These are phyloP conservation scores for Pollenia griseotomentosa DNA, from an alignment of 2,888 invertebrate genomes.

Conservation along the genomic window DNA sequence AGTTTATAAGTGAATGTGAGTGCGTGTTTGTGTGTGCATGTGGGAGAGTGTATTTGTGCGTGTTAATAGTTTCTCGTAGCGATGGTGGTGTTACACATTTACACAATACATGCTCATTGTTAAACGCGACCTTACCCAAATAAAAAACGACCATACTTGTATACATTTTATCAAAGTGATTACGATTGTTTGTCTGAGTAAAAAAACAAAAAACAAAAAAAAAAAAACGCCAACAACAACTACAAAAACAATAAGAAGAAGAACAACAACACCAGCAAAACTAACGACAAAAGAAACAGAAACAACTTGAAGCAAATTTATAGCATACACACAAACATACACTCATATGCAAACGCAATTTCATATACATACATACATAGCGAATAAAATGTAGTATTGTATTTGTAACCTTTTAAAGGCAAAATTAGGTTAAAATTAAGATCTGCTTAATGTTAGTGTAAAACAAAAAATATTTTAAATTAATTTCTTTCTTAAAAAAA, in stretches of 20 bases:
- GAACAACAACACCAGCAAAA: slow-evolving; percentile 23
- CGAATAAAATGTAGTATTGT: slow-evolving; percentile 17
- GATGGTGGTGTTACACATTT: slow-evolving; percentile 37
- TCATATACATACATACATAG: background rate
- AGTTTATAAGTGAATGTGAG: background rate
- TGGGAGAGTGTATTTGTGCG: background rate
- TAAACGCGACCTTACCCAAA: slow-evolving; percentile 74
- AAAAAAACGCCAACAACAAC: slow-evolving; percentile 7
- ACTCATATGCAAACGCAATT: background rate
- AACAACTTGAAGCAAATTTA: slow-evolving; percentile 33
- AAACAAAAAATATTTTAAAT: background rate
- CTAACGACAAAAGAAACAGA: slow-evolving; percentile 32
- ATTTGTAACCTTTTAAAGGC: slow-evolving; percentile 33
- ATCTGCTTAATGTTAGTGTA: background rate
- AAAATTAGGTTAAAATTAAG: slow-evolving; percentile 50
- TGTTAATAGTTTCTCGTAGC: background rate
- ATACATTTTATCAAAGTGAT: slow-evolving; percentile 66
- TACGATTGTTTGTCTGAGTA: slow-evolving; percentile 59
- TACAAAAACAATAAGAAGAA: background rate
- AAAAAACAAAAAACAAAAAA: slow-evolving; percentile 2
- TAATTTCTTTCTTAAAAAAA: background rate
- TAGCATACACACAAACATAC: background rate
- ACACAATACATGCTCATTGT: slow-evolving; percentile 36
- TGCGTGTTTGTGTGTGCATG: background rate
- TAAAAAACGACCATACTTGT: slow-evolving; percentile 61